These are phyloP conservation scores for Rhegmatorhina hoffmannsi DNA, from an alignment of 2,113 vertebrate genomes.

Conservation along the genomic window DNA sequence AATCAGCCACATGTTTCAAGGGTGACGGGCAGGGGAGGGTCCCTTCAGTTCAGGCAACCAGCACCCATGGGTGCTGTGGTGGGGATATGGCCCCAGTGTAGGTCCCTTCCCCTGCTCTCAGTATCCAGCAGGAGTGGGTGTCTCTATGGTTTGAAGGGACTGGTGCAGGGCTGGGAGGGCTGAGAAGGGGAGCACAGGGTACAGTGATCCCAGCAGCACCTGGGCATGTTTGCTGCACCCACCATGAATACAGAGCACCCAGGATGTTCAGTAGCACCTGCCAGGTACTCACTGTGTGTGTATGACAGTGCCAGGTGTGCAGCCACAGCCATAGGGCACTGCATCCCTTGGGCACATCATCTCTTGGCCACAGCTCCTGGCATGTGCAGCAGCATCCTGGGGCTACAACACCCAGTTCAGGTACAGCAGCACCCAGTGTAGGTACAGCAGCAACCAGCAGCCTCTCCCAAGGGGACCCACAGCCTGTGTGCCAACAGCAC, in stretches of 20 bases:
- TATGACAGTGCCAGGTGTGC: fast-evolving
- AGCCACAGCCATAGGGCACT: not conserved
- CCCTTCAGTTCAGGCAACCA: fast-evolving
- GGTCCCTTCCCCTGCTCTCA: not conserved
- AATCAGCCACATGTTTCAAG: not conserved
- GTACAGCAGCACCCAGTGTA: not conserved
- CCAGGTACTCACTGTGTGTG: fast-evolving
- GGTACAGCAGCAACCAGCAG: not conserved
- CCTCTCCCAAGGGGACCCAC: not conserved
- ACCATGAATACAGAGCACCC: not conserved
- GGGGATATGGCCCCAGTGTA: fast-evolving
- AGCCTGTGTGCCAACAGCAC: not conserved
- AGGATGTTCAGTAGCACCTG: not conserved
- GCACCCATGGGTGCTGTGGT: not conserved
- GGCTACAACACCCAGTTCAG: not conserved
- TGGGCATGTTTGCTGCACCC: not conserved
- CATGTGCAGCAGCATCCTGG: not conserved
- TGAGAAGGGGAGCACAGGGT: not conserved
- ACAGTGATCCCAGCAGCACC: not conserved
- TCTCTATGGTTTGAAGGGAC: too few species aligned
- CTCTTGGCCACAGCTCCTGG: not conserved
- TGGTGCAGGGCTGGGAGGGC: not conserved
- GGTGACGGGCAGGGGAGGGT: not conserved
- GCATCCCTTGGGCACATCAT: not conserved
- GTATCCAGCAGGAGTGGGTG: not conserved